phyloP scores from a whole-genome alignment of 2,113 vertebrate species.

The Syngnathoides biaculeatus region DNA sequence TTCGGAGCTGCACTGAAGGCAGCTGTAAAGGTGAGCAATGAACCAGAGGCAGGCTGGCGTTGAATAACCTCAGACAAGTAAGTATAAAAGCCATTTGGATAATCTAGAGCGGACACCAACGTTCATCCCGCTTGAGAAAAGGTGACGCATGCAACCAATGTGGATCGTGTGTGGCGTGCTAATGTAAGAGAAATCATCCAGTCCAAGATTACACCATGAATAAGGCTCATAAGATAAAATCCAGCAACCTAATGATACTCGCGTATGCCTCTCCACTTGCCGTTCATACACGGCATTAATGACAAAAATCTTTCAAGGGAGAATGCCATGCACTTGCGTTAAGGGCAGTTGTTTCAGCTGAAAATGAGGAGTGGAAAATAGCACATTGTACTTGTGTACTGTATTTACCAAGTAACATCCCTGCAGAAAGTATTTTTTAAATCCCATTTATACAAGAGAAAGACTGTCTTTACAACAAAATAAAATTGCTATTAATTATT shows the following conservation, averaged over 20 bases:
- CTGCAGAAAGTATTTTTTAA: neutral
- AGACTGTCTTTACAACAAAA: neutral
- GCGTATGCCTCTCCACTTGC: conserved; percentile 17
- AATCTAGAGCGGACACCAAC: neutral
- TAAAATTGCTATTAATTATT: no score
- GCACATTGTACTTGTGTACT: neutral
- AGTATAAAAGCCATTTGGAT: neutral
- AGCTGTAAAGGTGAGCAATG: neutral
- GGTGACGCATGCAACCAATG: conserved; percentile 10
- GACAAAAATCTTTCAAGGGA: conserved; percentile 18
- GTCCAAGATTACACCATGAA: conserved; percentile 47
- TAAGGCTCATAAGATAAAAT: conserved; percentile 36
- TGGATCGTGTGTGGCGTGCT: conserved; percentile 40
- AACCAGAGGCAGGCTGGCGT: neutral
- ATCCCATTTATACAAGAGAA: neutral
- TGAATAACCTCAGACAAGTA: neutral
- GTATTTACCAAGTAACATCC: neutral
- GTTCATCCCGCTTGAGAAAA: neutral
- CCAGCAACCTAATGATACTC: conserved; percentile 19
- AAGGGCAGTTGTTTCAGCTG: neutral
- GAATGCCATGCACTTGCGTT: conserved; percentile 10
- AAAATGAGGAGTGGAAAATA: neutral
- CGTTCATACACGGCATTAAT: neutral
- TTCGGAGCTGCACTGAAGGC: neutral
- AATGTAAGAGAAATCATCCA: conserved; percentile 10